Base-by-base conservation (phyloP, 1,140 invertebrate genomes). In the Maconellicoccus hirsutus region DNA sequence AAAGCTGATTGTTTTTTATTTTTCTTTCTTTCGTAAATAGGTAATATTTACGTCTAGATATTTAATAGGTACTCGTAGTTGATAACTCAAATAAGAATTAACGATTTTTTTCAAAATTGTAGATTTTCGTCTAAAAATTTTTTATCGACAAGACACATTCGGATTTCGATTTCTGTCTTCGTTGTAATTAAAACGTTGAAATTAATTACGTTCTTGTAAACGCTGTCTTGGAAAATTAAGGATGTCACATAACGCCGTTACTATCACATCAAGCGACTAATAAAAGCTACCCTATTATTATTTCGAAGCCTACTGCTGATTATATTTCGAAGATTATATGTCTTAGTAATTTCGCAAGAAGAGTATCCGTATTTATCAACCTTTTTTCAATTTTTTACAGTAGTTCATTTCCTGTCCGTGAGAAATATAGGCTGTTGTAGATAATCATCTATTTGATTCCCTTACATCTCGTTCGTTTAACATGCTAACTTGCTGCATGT, bases 321-420 rank as follows among this genome's bases (percentile, higher is more conserved):
- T 66, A 66, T 66, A 23, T 66, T 16, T 66, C 25, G 22, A 25
- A 66, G 61, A 66, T 66, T 66, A 66, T 66, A 66, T 8, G 25
- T 26, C 25, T 66, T 4, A 66, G 25, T 66, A 66, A 66, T 66
- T 66, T 66, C 61, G 61, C 61, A 26, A 66, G 61, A 66, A 23
- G 25, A 19, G 14, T 25, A 8, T 26, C 21, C 61, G 61, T 23
- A 66, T 66, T 66, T 66, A 66, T 66, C 21, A 66, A 66, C 10
- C 25, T 23, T 66, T 59, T 59, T 66, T 66, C 25, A 6, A 25
- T 6, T 66, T 66, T 66, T 66, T 66, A 16, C 25, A 66, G 61
- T 25, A 66, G 21, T 23, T 66, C 61, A 66, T 66, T 66, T 66
- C 61, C 61, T 66, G 61, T 66, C 61, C 61, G 25, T 66, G 61